Percentiles rank a stretch among this genome's conserved stretches.
phyloP scores from a whole-genome alignment of 2,888 invertebrate genomes.

The Agonum fuliginosum region DNA sequence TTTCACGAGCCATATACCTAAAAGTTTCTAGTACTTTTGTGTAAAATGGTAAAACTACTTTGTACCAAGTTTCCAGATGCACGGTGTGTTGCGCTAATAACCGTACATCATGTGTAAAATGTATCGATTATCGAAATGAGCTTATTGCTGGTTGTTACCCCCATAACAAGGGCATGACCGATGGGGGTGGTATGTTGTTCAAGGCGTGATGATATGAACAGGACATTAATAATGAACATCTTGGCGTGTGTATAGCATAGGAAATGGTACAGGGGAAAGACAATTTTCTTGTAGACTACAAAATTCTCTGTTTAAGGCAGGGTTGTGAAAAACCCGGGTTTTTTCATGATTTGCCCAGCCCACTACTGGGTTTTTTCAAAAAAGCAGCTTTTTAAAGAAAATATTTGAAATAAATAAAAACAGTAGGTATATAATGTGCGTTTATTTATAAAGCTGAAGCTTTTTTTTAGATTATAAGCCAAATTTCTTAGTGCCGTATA shows the following conservation, averaged over 20 bases:
- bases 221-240: neutral
- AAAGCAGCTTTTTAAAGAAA: no score
- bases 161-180: neutral
- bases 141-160: neutral
- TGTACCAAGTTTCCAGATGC: neutral
- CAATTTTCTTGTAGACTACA: no score
- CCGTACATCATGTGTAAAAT: conserved; percentile 7
- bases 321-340: no score
- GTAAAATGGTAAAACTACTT: neutral
- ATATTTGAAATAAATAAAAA: no score
- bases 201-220: neutral
- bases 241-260: neutral
- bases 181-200: no score
- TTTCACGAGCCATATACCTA: neutral
- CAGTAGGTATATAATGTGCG: no score
- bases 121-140: conserved; percentile 34
- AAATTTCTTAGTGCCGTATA: no score
- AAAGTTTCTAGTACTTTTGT: neutral
- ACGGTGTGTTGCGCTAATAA: neutral
- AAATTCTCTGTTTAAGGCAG: no score
- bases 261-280: neutral
- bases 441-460: no score
- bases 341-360: no score
- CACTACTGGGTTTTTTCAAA: no score
- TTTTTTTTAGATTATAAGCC: no score